Conservation (phyloP, 2,888 invertebrate genomes). For the Eupithecia abbreviata region DNA sequence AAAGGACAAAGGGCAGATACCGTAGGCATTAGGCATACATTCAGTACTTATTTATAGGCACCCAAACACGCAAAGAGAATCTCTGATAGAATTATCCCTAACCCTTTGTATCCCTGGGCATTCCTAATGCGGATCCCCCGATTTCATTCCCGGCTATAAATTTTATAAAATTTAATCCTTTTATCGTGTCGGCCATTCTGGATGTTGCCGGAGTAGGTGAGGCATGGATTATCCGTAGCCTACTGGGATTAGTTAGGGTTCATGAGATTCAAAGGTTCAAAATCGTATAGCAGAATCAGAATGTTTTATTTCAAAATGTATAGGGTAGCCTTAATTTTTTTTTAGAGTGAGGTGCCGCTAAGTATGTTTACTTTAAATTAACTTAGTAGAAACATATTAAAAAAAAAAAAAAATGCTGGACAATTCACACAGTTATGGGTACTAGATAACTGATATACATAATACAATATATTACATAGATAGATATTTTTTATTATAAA, state of each 20-base stretch:
- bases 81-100: constrained; percentile 43
- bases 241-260: constrained; percentile 19
- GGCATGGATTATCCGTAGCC: constrained; percentile 55
- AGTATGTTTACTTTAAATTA: no score
- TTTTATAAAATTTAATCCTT: constrained; percentile 77
- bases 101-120: constrained; percentile 44
- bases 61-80: constrained; percentile 34
- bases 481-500: no score
- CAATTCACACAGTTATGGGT: no score
- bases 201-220: constrained; percentile 45
- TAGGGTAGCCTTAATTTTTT: no score
- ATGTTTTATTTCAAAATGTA: no score
- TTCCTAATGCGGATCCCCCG: constrained; percentile 50
- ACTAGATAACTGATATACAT: no score
- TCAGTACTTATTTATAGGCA: constrained; percentile 22
- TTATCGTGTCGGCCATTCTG: constrained; percentile 68
- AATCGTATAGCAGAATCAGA: no score
- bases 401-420: no score
- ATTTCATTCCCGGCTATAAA: constrained; percentile 64
- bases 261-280: not conserved
- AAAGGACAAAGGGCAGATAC: not conserved
- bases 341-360: no score
- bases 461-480: no score
- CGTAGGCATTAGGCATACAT: constrained; percentile 1
- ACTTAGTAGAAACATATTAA: no score